These are phyloP conservation scores for Loxodonta africana DNA, from an alignment of 2,113 vertebrate genomes.

Conservation along the genomic window DNA sequence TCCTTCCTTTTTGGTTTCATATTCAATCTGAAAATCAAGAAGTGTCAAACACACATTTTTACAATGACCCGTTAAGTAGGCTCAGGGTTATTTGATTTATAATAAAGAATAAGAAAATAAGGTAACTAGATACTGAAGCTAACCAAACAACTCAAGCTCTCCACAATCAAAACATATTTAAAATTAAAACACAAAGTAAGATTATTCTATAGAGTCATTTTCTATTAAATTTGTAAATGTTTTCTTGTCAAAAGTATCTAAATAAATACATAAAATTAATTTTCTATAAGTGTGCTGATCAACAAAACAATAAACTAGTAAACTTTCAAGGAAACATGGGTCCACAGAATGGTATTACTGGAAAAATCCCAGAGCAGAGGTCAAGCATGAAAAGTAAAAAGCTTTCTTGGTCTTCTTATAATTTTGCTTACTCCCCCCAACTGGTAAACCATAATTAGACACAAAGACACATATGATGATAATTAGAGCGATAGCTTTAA, in stretches of 20 bases:
- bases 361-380: neutral
- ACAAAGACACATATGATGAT: neutral
- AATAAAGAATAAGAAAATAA: neutral
- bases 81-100: neutral
- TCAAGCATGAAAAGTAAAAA: neutral
- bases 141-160: neutral
- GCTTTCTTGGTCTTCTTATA: neutral
- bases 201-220: neutral
- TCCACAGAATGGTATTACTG: neutral
- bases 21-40: slow-evolving; percentile 1
- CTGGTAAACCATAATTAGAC: neutral
- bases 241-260: neutral
- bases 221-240: neutral
- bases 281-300: neutral
- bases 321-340: neutral
- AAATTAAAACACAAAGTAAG: no score
- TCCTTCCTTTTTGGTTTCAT: neutral
- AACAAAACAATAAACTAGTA: neutral
- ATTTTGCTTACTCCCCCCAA: neutral
- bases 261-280: neutral
- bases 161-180: neutral
- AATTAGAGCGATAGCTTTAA: neutral
- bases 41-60: neutral
- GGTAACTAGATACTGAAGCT: neutral
- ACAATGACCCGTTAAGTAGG: neutral